A percentile compares a stretch with the other conserved stretches of the same genome.
These are phyloP conservation scores for Tenthredo mesomela DNA, from an alignment of 2,888 invertebrate genomes.

Conservation along the genomic window DNA sequence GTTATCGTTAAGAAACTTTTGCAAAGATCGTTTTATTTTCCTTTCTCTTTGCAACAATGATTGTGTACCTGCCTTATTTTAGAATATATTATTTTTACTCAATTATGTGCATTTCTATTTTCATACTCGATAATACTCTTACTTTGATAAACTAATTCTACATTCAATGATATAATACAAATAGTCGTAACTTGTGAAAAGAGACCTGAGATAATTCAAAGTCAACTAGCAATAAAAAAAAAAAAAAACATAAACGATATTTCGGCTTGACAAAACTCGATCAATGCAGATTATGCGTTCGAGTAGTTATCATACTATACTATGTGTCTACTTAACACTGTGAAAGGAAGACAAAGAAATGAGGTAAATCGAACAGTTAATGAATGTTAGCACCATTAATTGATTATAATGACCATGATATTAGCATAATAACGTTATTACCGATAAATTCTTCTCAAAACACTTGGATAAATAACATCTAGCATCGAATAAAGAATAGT, in stretches of 20 bases:
- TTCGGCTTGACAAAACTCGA: not conserved
- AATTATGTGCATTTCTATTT: too few species aligned
- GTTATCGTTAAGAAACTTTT: not conserved
- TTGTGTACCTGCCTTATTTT: not conserved
- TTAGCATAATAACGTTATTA: not conserved
- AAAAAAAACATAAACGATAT: not conserved
- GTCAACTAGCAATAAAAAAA: not conserved
- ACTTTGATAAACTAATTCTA: not conserved
- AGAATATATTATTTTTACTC: too few species aligned
- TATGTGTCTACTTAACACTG: not conserved
- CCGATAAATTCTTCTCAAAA: not conserved
- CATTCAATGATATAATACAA: not conserved
- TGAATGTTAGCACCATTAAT: not conserved
- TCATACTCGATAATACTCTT: too few species aligned
- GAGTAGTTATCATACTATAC: not conserved
- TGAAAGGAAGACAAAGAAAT: not conserved
- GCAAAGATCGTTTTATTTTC: not conserved
- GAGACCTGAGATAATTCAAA: not conserved
- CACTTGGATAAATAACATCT: not conserved
- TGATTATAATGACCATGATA: not conserved
- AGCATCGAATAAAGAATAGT: not conserved
- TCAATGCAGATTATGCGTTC: not conserved
- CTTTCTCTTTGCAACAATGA: not conserved
- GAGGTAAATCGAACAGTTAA: too few species aligned
- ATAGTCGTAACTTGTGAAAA: not conserved